Percentiles rank a stretch among this genome's conserved stretches.
These are phyloP conservation scores for Datnioides undecimradiatus DNA, from an alignment of 2,113 vertebrate species.

Conservation along the genomic window DNA sequence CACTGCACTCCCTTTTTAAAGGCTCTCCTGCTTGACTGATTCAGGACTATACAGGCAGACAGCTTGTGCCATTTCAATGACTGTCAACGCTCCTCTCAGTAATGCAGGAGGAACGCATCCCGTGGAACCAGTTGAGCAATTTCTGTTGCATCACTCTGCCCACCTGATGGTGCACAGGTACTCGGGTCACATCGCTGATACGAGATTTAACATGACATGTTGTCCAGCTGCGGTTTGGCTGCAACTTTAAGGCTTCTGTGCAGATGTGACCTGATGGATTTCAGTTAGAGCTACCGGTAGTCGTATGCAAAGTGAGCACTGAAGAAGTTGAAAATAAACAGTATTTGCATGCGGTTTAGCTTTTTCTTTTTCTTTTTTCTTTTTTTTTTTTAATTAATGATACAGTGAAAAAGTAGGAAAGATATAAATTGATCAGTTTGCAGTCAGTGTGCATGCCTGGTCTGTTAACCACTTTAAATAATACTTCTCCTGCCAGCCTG, in stretches of 20 bases:
- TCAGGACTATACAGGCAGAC: slow-evolving; percentile 64
- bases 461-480: slow-evolving; percentile 18
- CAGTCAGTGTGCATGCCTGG: slow-evolving; percentile 12
- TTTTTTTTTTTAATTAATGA: neutral
- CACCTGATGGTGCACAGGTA: slow-evolving; percentile 69
- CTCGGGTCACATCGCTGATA: slow-evolving; percentile 49
- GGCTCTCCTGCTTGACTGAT: slow-evolving; percentile 66
- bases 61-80: slow-evolving; percentile 72
- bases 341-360: neutral
- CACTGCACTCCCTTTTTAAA: slow-evolving; percentile 47
- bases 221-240: slow-evolving; percentile 44
- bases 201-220: slow-evolving; percentile 39
- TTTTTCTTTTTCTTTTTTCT: too few species aligned
- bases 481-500: slow-evolving; percentile 2
- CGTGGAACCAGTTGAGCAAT: slow-evolving; percentile 78
- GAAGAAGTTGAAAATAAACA: neutral
- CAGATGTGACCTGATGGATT: slow-evolving; percentile 39
- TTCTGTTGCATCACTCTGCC: slow-evolving; percentile 69
- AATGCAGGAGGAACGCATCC: slow-evolving; percentile 66
- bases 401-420: neutral
- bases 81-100: slow-evolving; percentile 61
- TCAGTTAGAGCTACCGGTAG: slow-evolving; percentile 4
- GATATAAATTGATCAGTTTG: neutral
- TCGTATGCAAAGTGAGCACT: neutral
- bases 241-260: slow-evolving; percentile 15